Conservation (phyloP, 2,888 invertebrate species). For the Oxyteleia sp. region DNA sequence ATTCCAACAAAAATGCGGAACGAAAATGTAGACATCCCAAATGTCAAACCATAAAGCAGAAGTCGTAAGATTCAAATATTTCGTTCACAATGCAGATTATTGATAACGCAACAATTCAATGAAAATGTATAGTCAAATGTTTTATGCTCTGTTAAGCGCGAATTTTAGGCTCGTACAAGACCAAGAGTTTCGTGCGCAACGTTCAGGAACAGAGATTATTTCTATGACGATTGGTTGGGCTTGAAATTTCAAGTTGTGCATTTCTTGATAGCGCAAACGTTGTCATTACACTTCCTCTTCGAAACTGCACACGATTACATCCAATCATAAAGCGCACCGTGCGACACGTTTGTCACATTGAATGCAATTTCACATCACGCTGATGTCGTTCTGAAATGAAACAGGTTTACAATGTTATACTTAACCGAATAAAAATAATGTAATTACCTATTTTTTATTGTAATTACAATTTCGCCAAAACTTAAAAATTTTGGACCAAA, state of each 20-base stretch:
- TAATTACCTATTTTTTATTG: no score
- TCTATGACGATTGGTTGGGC: conserved; percentile 43
- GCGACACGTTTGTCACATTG: conserved; percentile 8
- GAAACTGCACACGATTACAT: conserved; percentile 18
- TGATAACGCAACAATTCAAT: conserved; percentile 55
- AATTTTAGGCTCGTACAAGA: conserved; percentile 72
- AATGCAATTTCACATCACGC: conserved; percentile 23
- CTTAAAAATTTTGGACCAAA: no score
- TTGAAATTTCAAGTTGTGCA: conserved; percentile 36
- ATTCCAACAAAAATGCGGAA: conserved; percentile 17
- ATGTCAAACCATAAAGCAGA: conserved; percentile 21
- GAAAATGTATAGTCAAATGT: conserved; percentile 71
- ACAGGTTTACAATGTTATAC: no score
- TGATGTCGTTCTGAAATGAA: background rate
- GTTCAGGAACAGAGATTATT: conserved; percentile 72
- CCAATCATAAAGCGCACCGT: conserved; percentile 2
- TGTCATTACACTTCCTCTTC: conserved; percentile 41
- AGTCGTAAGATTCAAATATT: conserved; percentile 28
- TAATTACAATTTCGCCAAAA: no score
- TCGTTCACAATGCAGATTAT: conserved; percentile 54
- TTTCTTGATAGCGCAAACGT: conserved; percentile 22
- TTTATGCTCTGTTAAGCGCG: conserved; percentile 76
- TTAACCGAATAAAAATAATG: no score
- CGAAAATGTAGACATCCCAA: background rate
- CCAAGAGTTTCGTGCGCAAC: conserved; percentile 64